phyloP scores from a whole-genome alignment of 2,113 vertebrate species.

The Calidris pugnax region DNA sequence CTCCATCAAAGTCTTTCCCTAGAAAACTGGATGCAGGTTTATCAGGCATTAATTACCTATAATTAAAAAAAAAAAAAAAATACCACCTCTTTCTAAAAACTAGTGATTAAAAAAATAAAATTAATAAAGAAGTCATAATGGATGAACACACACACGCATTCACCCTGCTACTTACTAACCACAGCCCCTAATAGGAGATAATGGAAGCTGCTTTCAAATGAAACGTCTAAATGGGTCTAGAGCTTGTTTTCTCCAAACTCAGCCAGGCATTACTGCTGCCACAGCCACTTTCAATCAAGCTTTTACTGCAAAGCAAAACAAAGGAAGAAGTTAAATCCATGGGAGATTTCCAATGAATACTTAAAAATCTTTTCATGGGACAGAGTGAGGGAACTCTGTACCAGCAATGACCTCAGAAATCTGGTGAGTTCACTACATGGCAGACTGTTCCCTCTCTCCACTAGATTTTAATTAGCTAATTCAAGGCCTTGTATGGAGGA shows the following conservation, averaged over 20 bases:
- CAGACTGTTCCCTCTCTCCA: background rate
- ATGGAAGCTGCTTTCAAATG: conserved; percentile 71
- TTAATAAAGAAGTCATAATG: conserved; percentile 5
- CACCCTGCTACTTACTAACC: conserved; percentile 5
- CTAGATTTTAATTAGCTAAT: conserved; percentile 59
- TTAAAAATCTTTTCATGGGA: conserved; percentile 70
- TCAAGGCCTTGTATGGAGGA: conserved; percentile 43
- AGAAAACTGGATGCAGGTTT: background rate
- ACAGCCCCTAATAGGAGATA: conserved; percentile 60
- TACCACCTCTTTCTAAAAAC: background rate
- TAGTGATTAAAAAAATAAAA: background rate
- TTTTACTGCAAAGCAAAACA: conserved; percentile 80
- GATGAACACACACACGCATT: background rate
- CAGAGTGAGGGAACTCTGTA: conserved; percentile 53
- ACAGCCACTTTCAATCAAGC: conserved; percentile 85
- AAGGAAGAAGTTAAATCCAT: conserved; percentile 78
- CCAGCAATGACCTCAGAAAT: conserved; percentile 62
- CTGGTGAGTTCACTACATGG: conserved; percentile 33
- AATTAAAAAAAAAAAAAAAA: background rate
- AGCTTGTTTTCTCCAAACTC: conserved; percentile 79
- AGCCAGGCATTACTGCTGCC: conserved; percentile 84
- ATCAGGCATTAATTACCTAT: background rate
- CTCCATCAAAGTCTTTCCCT: background rate
- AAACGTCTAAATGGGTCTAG: conserved; percentile 68
- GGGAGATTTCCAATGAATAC: conserved; percentile 77